Evolutionary conservation across 2,888 invertebrate genomes (phyloP).

Genomic region (Diaprepes abbreviatus): DNA sequence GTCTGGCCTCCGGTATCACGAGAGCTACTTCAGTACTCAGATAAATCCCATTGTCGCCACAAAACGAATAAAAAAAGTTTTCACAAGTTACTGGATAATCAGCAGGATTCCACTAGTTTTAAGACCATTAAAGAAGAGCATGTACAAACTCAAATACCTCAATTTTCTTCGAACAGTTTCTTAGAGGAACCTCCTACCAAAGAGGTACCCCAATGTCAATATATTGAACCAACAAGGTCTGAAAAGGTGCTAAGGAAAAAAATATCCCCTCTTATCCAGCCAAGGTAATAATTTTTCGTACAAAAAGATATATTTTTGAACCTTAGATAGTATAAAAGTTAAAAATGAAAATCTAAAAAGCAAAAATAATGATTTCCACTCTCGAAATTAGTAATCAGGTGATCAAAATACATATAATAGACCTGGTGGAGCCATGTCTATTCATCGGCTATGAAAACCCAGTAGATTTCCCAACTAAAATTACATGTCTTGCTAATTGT

Average conservation of each 20-base stretch:
- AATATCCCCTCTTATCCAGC: not conserved
- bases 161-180: constrained; percentile 12
- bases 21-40: constrained; percentile 28
- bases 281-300: too few species aligned
- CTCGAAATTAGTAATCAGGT: too few species aligned
- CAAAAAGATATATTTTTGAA: too few species aligned
- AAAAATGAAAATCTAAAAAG: too few species aligned
- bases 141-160: not conserved
- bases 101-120: not conserved
- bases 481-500: too few species aligned
- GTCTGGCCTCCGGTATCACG: constrained; percentile 29
- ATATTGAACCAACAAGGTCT: not conserved
- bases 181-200: constrained; percentile 24
- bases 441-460: too few species aligned
- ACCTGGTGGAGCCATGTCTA: too few species aligned
- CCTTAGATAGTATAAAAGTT: too few species aligned
- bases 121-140: not conserved
- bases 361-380: too few species aligned
- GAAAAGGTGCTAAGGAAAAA: not conserved
- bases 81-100: not conserved
- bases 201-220: constrained; percentile 2
- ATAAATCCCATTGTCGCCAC: not conserved
- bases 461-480: too few species aligned
- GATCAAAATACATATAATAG: too few species aligned
- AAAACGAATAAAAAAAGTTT: not conserved